Conservation (phyloP, 2,113 vertebrate genomes). For the Panthera uncia region DNA sequence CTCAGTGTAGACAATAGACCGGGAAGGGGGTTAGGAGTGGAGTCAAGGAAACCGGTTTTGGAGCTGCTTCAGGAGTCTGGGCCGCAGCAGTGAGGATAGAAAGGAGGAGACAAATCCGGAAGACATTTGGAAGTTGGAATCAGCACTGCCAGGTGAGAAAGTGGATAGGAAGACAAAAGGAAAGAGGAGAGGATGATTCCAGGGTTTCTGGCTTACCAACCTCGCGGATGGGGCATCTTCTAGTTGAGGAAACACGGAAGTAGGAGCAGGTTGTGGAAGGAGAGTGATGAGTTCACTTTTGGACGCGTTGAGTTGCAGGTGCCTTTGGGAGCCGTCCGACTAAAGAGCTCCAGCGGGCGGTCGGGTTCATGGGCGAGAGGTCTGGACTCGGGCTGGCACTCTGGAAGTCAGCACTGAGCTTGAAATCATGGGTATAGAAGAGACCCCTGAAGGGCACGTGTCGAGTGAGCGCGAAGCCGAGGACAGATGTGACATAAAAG, state of each 20-base stretch:
- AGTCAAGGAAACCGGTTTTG: not conserved
- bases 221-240: not conserved
- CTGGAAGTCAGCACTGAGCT: not conserved
- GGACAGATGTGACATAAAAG: not conserved
- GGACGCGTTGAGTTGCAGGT: not conserved
- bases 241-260: not conserved
- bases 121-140: not conserved
- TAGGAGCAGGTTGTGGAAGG: not conserved
- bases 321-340: not conserved
- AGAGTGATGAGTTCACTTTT: not conserved
- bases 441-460: not conserved
- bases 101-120: not conserved
- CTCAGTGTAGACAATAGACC: not conserved
- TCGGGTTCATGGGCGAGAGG: not conserved
- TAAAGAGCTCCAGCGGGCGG: not conserved
- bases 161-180: not conserved
- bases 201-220: not conserved
- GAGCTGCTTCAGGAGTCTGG: not conserved
- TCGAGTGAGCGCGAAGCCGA: not conserved
- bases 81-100: not conserved
- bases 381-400: not conserved
- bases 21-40: not conserved
- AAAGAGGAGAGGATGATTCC: not conserved
- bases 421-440: not conserved
- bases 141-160: not conserved